Evolutionary conservation across 2,797 vertebrate species (phyloP), one percentile per base, ranked within the genome.

Genomic region (Zalophus californianus): DNA sequence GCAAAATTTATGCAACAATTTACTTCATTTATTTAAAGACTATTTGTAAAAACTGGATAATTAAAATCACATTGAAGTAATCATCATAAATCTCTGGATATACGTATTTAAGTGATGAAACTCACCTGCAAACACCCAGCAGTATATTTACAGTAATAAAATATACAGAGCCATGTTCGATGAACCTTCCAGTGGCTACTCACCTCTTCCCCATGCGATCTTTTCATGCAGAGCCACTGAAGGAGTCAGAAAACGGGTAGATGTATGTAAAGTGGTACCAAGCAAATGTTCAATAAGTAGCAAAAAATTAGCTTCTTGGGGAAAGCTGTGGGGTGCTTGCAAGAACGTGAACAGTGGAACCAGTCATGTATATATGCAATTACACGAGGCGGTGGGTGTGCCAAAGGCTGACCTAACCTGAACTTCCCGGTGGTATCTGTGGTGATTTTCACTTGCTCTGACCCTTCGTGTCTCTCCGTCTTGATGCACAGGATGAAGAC

Each of bases 381-480:
- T 12, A 1, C 9, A 11, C 0, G 6, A 82, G 23, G 27, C 21
- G 4, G 18, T 0, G 0, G 7, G 5, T 18, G 11, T 3, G 13
- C 54, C 13, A 9, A 62, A 41, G 8, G 7, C 23, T 35, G 10
- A 41, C 38, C 56, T n/a, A 8, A 21, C 14, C 64, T 20, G 2
- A 29, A 5, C 20, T 35, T 7, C 64, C 56, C n/a, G 1, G 2
- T 1, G 23, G n/a, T 0, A 2, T 52, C 9, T 54, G 35, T 27
- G 64, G 10, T 1, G 1, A 10, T 12, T 8, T 18, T 8, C 60
- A 35, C 35, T 32, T 13, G 35, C 29, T 41, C 6, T 29, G 25
- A 10, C 23, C 15, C 20, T 41, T 50, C 70, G 11, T 3, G 5
- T 41, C 41, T 54, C 58, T 29, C 48, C 18, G 6, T 58, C 54